Conservation (phyloP, 2,888 invertebrate species). For the Macaria notata region DNA sequence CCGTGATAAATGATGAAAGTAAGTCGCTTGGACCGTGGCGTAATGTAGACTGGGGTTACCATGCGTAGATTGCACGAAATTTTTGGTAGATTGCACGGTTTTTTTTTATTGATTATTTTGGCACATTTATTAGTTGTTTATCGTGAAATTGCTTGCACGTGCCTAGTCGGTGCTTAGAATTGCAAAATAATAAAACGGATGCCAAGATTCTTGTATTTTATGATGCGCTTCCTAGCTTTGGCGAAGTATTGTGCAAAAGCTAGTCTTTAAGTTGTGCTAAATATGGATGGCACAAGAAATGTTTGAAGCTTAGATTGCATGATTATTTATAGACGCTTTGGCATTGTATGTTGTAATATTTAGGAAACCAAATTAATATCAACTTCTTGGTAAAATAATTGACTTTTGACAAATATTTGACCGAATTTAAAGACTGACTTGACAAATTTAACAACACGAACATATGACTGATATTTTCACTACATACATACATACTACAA, state of each 20-base stretch:
- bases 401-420: neutral
- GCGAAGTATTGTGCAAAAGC: too few relatives aligned
- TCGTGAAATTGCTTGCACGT: neutral
- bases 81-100: slow-evolving; percentile 7
- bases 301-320: too few relatives aligned
- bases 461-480: too few relatives aligned
- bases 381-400: neutral
- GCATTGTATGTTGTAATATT: too few relatives aligned
- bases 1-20: slow-evolving; percentile 90
- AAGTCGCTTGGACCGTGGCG: slow-evolving; percentile 75
- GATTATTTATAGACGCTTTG: too few relatives aligned
- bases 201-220: too few relatives aligned
- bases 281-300: too few relatives aligned
- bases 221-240: too few relatives aligned
- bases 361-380: neutral
- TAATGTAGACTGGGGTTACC: slow-evolving; percentile 33
- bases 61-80: neutral
- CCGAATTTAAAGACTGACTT: neutral
- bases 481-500: neutral
- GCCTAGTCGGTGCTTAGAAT: neutral
- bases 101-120: neutral
- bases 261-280: too few relatives aligned
- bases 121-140: neutral
- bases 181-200: neutral
- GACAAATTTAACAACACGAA: neutral